Percentiles rank a stretch among this genome's conserved stretches.
These are phyloP conservation scores for Leguminivora glycinivorella DNA, from an alignment of 1,140 invertebrate genomes.

Conservation along the genomic window DNA sequence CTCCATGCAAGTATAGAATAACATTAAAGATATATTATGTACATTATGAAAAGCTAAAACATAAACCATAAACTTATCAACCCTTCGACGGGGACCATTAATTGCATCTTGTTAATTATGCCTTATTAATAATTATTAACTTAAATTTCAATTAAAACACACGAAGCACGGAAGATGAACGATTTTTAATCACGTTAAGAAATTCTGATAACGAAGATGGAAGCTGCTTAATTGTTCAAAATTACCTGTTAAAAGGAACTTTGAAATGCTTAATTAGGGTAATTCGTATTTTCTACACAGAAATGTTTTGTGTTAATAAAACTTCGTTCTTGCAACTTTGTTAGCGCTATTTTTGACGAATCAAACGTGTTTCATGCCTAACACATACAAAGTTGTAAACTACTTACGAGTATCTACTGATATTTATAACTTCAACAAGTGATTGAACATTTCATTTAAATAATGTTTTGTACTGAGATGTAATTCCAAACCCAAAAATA, in stretches of 20 bases:
- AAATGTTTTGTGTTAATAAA: neutral
- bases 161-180: neutral
- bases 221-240: neutral
- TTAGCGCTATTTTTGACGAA: neutral
- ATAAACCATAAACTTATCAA: neutral
- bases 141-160: neutral
- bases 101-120: neutral
- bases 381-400: too few relatives aligned
- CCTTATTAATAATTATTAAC: neutral
- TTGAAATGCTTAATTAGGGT: neutral
- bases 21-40: too few relatives aligned
- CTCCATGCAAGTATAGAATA: too few relatives aligned
- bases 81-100: neutral
- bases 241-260: slow-evolving; percentile 9
- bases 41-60: too few relatives aligned
- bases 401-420: too few relatives aligned
- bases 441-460: too few relatives aligned
- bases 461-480: too few relatives aligned
- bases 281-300: neutral
- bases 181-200: neutral
- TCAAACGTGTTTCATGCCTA: too few relatives aligned
- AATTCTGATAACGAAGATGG: slow-evolving; percentile 7
- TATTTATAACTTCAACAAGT: too few relatives aligned
- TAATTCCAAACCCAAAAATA: too few relatives aligned
- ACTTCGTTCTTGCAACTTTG: too few relatives aligned